Evolutionary conservation across 2,888 invertebrate species (phyloP), one percentile per base, ranked within the genome.

Genomic region (Taenaris catops): DNA sequence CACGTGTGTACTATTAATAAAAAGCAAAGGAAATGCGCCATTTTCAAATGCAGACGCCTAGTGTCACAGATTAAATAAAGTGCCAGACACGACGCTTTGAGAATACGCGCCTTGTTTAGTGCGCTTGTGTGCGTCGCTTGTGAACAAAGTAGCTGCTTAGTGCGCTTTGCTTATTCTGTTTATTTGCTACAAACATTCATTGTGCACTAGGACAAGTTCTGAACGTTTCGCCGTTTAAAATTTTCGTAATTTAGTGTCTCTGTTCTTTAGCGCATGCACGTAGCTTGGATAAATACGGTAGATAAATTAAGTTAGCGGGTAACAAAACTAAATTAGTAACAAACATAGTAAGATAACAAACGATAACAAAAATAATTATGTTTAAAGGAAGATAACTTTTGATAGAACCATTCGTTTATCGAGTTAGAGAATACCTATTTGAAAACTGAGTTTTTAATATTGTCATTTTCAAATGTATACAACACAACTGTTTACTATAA

Each of bases 71-170:
- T 40, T 45, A 37, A 42, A 45, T 38, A 41, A 24, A 40, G 25
- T 25, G 16, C 29, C 27, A 33, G 35, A 32, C 29, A 33, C 39
- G 28, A 36, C 41, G 31, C 24, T 41, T 40, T 41, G 33, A 35
- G 43, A 47, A 44, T 34, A 44, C 38, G 34, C 35, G 42, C 39
- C 37, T 34, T 37, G 33, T 38, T 26, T 24, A 26, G 34, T 27
- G 25, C 40, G 48, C 39, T 25, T 41, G 46, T 51, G 40, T 49
- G 51, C 45, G 44, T 35, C 34, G 34, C 42, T 42, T 49, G 48
- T 49, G 43, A 48, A 53, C 51, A 53, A 52, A 49, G 52, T 50
- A 42, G 49, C 44, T 51, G 53, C 52, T 56, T 53, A 51, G 46
- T 44, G 46, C 48, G 38, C 51, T 42, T 46, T 46, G 49, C 51